These are phyloP conservation scores for Pachyseris speciosa DNA, from an alignment of 64 coral and sea anemone species.

Conservation along the genomic window DNA sequence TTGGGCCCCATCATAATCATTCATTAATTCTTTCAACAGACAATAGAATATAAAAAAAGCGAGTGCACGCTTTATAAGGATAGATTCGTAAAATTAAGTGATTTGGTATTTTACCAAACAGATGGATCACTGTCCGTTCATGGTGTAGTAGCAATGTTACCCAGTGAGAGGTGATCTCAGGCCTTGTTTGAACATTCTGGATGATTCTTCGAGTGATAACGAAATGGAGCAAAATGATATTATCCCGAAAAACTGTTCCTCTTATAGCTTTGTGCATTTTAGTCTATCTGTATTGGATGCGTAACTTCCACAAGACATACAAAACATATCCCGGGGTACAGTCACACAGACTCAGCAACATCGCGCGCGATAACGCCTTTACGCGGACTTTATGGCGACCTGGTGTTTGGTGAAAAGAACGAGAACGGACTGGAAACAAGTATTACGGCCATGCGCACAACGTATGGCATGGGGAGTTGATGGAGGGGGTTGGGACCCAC, in stretches of 20 bases:
- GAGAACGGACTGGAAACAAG: slow-evolving; percentile 68
- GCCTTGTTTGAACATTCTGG: background rate
- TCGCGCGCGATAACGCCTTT: slow-evolving; percentile 13
- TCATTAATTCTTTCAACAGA: too few species aligned
- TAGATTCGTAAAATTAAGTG: too few species aligned
- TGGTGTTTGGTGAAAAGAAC: slow-evolving; percentile 66
- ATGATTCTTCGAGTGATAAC: slow-evolving; percentile 12
- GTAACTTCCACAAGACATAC: background rate
- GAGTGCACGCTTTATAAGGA: too few species aligned
- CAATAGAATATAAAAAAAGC: too few species aligned
- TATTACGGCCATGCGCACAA: slow-evolving; percentile 55
- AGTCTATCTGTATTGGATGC: slow-evolving; percentile 21
- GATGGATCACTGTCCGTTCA: too few species aligned
- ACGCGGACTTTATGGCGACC: slow-evolving; percentile 45
- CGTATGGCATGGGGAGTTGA: slow-evolving; percentile 54
- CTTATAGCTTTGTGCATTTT: background rate
- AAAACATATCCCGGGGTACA: background rate
- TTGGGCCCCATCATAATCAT: too few species aligned
- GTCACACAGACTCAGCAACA: background rate
- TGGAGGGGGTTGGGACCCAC: background rate
- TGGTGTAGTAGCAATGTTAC: too few species aligned
- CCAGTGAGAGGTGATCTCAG: too few species aligned
- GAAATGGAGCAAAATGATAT: background rate
- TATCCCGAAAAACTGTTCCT: background rate
- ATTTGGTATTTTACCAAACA: background rate